Evolutionary conservation across 2,113 vertebrate species (phyloP), one percentile per base, ranked within the genome.

Genomic region (Neotragus moschatus): DNA sequence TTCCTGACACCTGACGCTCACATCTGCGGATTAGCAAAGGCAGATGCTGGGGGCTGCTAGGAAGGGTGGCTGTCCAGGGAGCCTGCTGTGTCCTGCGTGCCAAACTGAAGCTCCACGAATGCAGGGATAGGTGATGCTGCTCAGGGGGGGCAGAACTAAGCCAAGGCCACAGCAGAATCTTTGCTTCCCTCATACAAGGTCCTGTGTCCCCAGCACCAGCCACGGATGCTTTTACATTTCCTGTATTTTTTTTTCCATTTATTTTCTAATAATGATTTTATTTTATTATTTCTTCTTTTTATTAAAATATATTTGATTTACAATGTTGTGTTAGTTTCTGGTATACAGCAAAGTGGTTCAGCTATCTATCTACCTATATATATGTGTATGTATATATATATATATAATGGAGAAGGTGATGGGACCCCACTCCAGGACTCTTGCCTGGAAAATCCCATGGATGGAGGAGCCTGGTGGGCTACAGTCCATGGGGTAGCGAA

Each of bases 1-100:
- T 43, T 13, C 88, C 23, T 58, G 23, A 23, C 16, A 16, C 16
- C 17, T 79, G 1, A 28, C 0, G 0, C 30, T n/a, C 14, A 1
- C 25, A 17, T 17, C 28, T 1, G 3, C 0, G 2, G 33, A 26
- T 12, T 47, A n/a, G 1, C 19, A 33, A 19, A n/a, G 26, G 39
- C 7, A 49, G 15, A 66, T 6, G 12, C 5, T 16, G 7, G 33
- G 43, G 39, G 3, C 4, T 12, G 16, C 33, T 17, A 7, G 2
- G 21, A 21, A 55, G 12, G 36, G 60, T 1, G 25, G 23, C 58
- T 6, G 2, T 33, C 28, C 7, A 15, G 17, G 60, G 25, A 30
- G 17, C 5, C 16, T 45, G 49, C 51, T 14, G 36, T 11, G 60
- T 12, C 14, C 3, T 0, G 3, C 1, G 0, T 17, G 12, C 43